Percentiles rank a stretch among this genome's conserved stretches.
These are phyloP conservation scores for Orgyia antiqua DNA, from an alignment of 2,888 invertebrate species.

Conservation along the genomic window DNA sequence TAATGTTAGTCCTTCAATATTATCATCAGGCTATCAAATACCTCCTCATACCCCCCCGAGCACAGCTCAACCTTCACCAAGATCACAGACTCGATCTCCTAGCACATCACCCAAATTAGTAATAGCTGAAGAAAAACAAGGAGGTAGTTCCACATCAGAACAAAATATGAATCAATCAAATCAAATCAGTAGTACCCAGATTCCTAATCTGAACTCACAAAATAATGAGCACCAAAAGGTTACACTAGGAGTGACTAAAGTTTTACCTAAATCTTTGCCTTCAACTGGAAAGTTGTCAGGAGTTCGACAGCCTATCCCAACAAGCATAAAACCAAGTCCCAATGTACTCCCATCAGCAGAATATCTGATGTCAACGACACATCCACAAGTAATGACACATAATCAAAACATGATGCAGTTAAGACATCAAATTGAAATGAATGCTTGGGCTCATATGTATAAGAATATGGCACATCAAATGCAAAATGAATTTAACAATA, in stretches of 20 bases:
- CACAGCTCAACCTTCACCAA: conserved; percentile 56
- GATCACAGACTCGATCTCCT: conserved; percentile 69
- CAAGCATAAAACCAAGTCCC: conserved; percentile 42
- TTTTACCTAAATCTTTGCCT: conserved; percentile 44
- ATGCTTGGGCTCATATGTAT: conserved; percentile 61
- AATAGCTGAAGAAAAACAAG: conserved; percentile 72
- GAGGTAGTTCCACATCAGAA: conserved; percentile 40
- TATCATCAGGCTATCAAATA: conserved; percentile 48
- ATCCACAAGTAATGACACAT: conserved; percentile 45
- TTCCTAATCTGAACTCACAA: conserved; percentile 42
- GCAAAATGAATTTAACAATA: conserved; percentile 59
- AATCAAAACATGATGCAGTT: conserved; percentile 32
- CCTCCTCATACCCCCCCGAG: conserved; percentile 41
- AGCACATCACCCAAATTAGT: conserved; percentile 73
- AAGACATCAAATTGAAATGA: conserved; percentile 64
- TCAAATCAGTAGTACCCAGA: conserved; percentile 62
- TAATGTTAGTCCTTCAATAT: conserved; percentile 36
- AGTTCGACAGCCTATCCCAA: conserved; percentile 50
- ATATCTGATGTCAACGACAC: conserved; percentile 35
- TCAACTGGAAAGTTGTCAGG: conserved; percentile 47
- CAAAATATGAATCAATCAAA: conserved; percentile 57
- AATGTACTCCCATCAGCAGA: conserved; percentile 44
- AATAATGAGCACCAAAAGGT: conserved; percentile 51
- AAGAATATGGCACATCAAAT: conserved; percentile 59
- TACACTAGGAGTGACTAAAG: conserved; percentile 55